phyloP scores from a whole-genome alignment of 2,888 invertebrate species.

The Hoplodrina blanda region DNA sequence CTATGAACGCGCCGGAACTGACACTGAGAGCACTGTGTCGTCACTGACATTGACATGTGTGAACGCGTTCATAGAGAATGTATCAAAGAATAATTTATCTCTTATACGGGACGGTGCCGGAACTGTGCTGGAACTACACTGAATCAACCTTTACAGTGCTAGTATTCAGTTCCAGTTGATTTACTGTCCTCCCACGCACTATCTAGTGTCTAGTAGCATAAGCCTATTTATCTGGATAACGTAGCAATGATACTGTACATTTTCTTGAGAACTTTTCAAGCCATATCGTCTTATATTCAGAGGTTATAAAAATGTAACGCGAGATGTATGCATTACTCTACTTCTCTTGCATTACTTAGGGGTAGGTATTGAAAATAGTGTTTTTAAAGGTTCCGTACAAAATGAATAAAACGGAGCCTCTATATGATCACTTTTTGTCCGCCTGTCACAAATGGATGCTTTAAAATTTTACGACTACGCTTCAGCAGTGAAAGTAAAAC shows the following conservation, averaged over 20 bases:
- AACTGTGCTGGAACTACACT: too few relatives aligned
- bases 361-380: background rate
- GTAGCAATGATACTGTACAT: slow-evolving; percentile 44
- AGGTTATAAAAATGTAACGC: slow-evolving; percentile 24
- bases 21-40: too few relatives aligned
- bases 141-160: background rate
- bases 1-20: too few relatives aligned
- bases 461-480: too few relatives aligned
- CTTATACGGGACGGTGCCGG: too few relatives aligned
- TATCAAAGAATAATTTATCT: too few relatives aligned
- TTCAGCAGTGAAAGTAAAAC: too few relatives aligned
- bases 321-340: slow-evolving; percentile 18
- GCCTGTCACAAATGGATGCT: too few relatives aligned
- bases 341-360: too few relatives aligned
- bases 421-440: too few relatives aligned
- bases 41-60: too few relatives aligned
- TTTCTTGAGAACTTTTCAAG: slow-evolving; percentile 38
- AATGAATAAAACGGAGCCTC: background rate
- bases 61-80: too few relatives aligned
- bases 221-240: slow-evolving; percentile 70
- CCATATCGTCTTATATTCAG: slow-evolving; percentile 58
- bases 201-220: slow-evolving; percentile 49
- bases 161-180: slow-evolving; percentile 23
- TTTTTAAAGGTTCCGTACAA: background rate
- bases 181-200: slow-evolving; percentile 33